phyloP scores from a whole-genome alignment of 2,113 vertebrate species.

The Cheirogaleus medius region DNA sequence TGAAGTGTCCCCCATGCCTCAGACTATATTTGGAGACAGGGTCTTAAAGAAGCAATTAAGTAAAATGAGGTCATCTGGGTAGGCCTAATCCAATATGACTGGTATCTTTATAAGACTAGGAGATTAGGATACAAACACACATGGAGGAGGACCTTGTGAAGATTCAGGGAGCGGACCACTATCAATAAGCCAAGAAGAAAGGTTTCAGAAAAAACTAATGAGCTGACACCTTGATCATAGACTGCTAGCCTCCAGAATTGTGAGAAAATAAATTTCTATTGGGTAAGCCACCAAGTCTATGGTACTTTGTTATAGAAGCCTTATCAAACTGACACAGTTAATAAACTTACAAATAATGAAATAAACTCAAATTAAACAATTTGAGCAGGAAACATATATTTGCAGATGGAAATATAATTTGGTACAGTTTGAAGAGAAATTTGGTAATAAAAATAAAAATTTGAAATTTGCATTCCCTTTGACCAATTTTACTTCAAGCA shows the following conservation, averaged over 20 bases:
- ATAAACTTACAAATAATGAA: background rate
- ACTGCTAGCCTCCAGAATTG: background rate
- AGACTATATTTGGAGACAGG: background rate
- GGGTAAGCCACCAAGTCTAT: background rate
- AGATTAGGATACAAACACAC: background rate
- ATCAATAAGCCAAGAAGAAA: background rate
- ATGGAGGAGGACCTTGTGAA: background rate
- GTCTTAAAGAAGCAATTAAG: background rate
- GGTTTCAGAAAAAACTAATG: background rate
- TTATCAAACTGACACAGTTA: background rate
- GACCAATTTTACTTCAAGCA: background rate
- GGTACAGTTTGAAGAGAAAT: background rate
- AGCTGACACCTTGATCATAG: background rate
- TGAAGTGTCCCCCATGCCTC: background rate
- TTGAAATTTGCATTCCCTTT: background rate
- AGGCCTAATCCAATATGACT: background rate
- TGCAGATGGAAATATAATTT: background rate
- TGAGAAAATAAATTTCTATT: background rate
- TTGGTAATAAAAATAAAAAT: background rate
- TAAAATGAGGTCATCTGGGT: background rate
- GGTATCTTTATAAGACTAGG: background rate
- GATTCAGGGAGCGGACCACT: background rate
- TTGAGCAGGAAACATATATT: background rate
- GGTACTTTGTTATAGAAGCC: background rate
- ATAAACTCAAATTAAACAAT: background rate